Evolutionary conservation across 2,888 invertebrate genomes (phyloP), one percentile per base, ranked within the genome.

Genomic region (Leptinotarsa rubiginosa): DNA sequence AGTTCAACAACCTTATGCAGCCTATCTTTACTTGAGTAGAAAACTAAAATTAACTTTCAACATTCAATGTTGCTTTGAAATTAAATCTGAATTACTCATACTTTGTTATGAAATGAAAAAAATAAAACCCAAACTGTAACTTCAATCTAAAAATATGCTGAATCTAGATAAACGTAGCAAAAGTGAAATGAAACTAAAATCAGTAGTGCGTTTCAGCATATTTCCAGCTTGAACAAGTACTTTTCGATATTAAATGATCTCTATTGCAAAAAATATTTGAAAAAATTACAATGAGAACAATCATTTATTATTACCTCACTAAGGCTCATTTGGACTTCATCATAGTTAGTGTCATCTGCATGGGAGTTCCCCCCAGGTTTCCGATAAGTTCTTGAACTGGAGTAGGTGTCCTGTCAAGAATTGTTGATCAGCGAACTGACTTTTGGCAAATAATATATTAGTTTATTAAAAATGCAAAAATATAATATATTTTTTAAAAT

Each of bases 261-360:
- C 18, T 31, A 52, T 13, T 15, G 22, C 22, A 0, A 20, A 22
- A 20, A n/a, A 15, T 62, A n/a, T 70, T 25, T 18, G 2, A 70
- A 70, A 70, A 47, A 49, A 47, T 18, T 56, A 59, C 22, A 20
- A 67, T 5, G 41, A 64, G 68, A 22, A 49, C n/a, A 67, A 70
- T 49, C 67, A 59, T 66, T 62, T 66, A 52, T 72, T 22, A 83
- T 87, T 89, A 89, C 89, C 89, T 89, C 94, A 89, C 94, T 94
- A 90, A 94, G 90, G 82, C 94, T 94, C 94, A 94, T 94, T 86
- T 93, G 93, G 77, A 94, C 93, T 81, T 92, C 92, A 81, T 94
- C 94, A 84, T 94, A 94, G 87, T 94, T 94, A 75, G 91, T 92
- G 85, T 93, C 83, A 62, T 82, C 78, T n/a, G 66, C 91, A 65